Conservation (phyloP, 2,888 invertebrate genomes). For the Vesta saturnalis region DNA sequence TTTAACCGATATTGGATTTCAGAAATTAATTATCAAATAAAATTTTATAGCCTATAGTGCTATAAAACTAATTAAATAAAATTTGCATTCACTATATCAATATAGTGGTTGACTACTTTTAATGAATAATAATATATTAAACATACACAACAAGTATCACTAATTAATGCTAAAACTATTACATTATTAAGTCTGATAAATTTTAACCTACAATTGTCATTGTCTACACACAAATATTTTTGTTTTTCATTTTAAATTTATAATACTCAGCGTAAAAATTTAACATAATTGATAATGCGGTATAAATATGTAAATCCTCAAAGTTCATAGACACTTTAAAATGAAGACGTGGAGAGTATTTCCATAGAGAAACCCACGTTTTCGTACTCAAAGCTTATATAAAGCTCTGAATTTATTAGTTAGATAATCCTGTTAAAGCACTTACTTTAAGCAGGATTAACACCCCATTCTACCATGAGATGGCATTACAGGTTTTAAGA, state of each 20-base stretch:
- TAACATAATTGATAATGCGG: slow-evolving; percentile 30
- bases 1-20: background rate
- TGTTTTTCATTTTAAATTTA: background rate
- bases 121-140: background rate
- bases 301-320: slow-evolving; percentile 58
- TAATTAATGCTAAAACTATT: too few relatives aligned
- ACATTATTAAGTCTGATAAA: too few relatives aligned
- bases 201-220: too few relatives aligned
- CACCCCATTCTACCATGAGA: slow-evolving; percentile 64
- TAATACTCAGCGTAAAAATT: background rate
- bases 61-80: slow-evolving; percentile 9
- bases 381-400: slow-evolving; percentile 66
- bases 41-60: background rate
- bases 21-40: slow-evolving; percentile 2
- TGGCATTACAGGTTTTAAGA: slow-evolving; percentile 47
- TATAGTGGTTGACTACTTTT: background rate
- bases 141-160: too few relatives aligned
- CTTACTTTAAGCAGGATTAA: slow-evolving; percentile 65
- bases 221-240: too few relatives aligned
- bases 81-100: background rate
- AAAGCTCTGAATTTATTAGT: slow-evolving; percentile 70
- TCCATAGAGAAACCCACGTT: slow-evolving; percentile 56
- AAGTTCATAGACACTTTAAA: slow-evolving; percentile 52
- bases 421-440: slow-evolving; percentile 67
- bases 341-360: slow-evolving; percentile 51